Conservation (phyloP, 2,113 vertebrate species). For the Oxyruncus cristatus region DNA sequence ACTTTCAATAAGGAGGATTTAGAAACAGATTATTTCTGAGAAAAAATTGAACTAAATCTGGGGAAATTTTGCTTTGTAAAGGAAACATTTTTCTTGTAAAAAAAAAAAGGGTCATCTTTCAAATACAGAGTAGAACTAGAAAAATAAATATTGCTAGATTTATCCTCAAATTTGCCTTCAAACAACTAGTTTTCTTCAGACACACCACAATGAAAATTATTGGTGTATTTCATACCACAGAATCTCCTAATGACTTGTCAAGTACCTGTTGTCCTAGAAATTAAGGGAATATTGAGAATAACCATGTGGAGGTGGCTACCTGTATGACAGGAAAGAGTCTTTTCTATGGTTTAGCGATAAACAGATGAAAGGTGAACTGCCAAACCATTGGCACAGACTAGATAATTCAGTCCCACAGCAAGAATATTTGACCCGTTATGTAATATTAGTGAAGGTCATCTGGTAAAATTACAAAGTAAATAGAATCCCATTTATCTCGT, state of each 20-base stretch:
- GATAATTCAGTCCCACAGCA: background rate
- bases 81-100: background rate
- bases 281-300: background rate
- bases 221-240: background rate
- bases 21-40: background rate
- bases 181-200: background rate
- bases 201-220: background rate
- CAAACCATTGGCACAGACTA: background rate
- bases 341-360: background rate
- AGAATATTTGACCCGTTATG: background rate
- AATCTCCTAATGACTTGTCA: background rate
- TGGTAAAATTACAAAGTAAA: background rate
- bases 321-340: background rate
- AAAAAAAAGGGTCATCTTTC: rapidly evolving
- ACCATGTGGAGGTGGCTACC: background rate
- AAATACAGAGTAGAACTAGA: background rate
- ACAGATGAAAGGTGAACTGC: background rate
- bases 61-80: background rate
- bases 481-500: background rate
- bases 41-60: background rate
- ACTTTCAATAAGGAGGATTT: background rate
- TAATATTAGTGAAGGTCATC: background rate
- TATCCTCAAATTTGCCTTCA: background rate
- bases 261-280: background rate
- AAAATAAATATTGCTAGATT: background rate